Evolutionary conservation across 1,140 invertebrate genomes (phyloP).

Genomic region (Anastatus disparis): DNA sequence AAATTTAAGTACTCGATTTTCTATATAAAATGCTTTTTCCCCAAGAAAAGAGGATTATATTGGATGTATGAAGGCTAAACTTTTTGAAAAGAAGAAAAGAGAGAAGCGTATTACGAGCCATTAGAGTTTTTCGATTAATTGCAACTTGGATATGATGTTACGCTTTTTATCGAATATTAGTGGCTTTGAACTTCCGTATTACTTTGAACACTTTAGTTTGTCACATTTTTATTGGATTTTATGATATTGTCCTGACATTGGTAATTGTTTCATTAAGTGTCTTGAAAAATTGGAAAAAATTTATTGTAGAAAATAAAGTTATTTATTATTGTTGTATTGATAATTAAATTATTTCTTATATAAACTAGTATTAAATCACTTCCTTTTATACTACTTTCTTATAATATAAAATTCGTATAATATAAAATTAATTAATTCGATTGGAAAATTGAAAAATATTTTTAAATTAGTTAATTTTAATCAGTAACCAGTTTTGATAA

Average conservation of each 20-base stretch:
- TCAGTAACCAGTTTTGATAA: no score
- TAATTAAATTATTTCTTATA: no score
- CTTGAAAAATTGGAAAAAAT: no score
- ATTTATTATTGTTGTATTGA: background rate
- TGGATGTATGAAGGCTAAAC: background rate
- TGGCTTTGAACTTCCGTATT: background rate
- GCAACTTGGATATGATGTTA: background rate
- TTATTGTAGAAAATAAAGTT: background rate
- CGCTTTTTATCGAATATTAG: background rate
- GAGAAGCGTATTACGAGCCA: slow-evolving; percentile 27
- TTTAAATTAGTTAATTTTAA: no score
- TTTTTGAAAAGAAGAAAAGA: slow-evolving; percentile 11
- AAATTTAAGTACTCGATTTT: slow-evolving; percentile 12
- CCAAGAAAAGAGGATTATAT: slow-evolving; percentile 5
- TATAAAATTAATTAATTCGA: no score
- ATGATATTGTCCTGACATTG: background rate
- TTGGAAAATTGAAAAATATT: no score
- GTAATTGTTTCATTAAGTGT: background rate
- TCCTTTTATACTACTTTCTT: no score
- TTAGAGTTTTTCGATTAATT: slow-evolving; percentile 30
- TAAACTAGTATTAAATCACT: no score
- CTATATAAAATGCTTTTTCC: background rate
- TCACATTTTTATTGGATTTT: slow-evolving; percentile 4
- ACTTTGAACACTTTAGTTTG: background rate
- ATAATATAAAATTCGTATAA: no score